Conservation (phyloP, 2,797 vertebrate genomes). For the Phrynocephalus vlangalii region DNA sequence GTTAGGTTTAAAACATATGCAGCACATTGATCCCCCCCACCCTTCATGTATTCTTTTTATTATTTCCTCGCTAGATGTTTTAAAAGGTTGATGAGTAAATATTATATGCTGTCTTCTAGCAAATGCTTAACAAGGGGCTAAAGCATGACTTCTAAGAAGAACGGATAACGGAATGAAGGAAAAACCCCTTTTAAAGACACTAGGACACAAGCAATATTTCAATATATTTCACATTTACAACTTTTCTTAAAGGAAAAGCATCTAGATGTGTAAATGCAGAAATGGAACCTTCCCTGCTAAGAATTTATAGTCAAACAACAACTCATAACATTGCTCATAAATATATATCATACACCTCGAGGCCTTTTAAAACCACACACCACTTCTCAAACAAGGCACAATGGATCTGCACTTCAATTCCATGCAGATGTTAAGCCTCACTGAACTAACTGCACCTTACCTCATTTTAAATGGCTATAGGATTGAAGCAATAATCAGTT, state of each 20-base stretch:
- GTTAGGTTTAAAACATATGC: neutral
- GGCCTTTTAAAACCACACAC: neutral
- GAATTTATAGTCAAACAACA: neutral
- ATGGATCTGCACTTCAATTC: neutral
- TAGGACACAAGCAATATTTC: neutral
- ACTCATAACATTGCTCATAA: neutral
- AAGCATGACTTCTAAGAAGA: conserved; percentile 5
- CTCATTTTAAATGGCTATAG: neutral
- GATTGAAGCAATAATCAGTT: neutral
- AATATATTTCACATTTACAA: conserved; percentile 8
- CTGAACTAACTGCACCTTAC: neutral
- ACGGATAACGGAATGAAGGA: neutral
- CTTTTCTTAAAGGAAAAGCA: neutral
- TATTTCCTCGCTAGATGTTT: conserved; percentile 24
- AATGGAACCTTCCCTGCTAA: neutral
- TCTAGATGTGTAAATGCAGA: neutral
- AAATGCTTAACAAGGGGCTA: conserved; percentile 12
- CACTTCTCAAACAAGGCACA: neutral
- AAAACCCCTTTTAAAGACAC: neutral
- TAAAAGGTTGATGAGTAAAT: conserved; percentile 30
- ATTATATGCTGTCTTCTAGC: conserved; percentile 14
- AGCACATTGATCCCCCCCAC: neutral
- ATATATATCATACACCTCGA: neutral
- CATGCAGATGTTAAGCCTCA: neutral
- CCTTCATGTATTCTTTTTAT: conserved; percentile 11